Conservation (phyloP, 64 coral and sea anemone species). For the Astreopora myriophthalma region DNA sequence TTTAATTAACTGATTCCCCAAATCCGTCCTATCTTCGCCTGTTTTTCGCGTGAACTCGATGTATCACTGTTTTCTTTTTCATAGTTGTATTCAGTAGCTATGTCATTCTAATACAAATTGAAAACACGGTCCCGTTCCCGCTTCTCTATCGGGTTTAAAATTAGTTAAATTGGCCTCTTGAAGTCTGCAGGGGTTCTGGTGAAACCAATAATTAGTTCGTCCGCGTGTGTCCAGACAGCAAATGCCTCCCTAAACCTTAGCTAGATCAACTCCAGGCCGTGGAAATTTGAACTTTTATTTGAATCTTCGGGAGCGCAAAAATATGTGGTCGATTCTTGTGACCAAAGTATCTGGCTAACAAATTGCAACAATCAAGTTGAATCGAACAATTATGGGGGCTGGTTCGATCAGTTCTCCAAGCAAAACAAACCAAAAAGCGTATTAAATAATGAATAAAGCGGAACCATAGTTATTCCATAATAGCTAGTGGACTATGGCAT, state of each 20-base stretch:
- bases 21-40: neutral
- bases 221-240: too few species aligned
- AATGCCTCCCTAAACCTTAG: neutral
- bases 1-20: neutral
- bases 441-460: constrained; percentile 38
- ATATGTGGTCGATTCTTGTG: neutral
- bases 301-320: neutral
- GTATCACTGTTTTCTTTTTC: neutral
- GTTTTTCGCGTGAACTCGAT: neutral
- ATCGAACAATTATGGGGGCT: neutral
- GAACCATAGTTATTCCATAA: neutral
- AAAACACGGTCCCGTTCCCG: neutral
- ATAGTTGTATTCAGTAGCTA: too few species aligned
- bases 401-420: neutral
- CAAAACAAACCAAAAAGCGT: neutral
- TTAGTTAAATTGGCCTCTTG: constrained; percentile 20
- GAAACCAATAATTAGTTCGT: neutral
- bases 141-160: neutral
- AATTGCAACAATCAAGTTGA: neutral
- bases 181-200: neutral
- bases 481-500: neutral
- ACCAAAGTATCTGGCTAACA: neutral
- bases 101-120: too few species aligned
- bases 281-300: neutral
- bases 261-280: neutral